Base-by-base conservation (phyloP, 2,888 invertebrate species). In the Gasteruption jaculator region DNA sequence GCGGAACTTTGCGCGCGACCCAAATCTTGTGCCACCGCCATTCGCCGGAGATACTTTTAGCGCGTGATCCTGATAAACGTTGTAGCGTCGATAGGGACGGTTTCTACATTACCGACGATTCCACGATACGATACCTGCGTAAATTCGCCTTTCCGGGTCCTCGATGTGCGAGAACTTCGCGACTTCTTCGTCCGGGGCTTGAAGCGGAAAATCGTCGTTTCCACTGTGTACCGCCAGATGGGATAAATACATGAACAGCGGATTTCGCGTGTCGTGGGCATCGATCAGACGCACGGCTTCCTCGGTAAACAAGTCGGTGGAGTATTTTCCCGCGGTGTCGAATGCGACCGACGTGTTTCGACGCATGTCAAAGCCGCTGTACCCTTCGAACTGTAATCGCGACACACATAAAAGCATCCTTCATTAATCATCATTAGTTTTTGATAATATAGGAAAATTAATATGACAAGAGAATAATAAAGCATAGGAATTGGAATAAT, bases 111-210 rank as follows among this genome's bases (percentile, higher is more conserved):
- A 36, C 6, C 4, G 6, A 21, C 11, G 7, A 18, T 5, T 32
- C 19, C 19, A 15, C 22, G 22, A n/a, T 16, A 11, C 11, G 27
- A 57, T 56, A 84, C 86, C 85, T 38, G 86, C 86, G 70, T 82
- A 87, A 25, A 76, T 76, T 56, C 83, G 71, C 37, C 86, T 70
- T 41, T 81, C 76, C 1, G 76, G 75, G 68, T 89, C 80, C 26
- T 74, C 58, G 21, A 90, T 87, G 57, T 86, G 74, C 0, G 72
- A 56, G 59, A 86, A 86, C 59, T 80, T 81, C 0, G 79, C 75
- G 3, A 86, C 74, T 58, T 82, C 83, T 47, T 83, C 80, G 51
- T 77, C 74, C 0, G 87, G 87, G 0, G 87, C 88, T 69, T 89
- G 85, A 25, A 87, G 71, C 2, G 81, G 80, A 40, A 77, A 72